Evolutionary conservation across 2,113 vertebrate genomes (phyloP).

Genomic region (Myrmophylax atrothorax): DNA sequence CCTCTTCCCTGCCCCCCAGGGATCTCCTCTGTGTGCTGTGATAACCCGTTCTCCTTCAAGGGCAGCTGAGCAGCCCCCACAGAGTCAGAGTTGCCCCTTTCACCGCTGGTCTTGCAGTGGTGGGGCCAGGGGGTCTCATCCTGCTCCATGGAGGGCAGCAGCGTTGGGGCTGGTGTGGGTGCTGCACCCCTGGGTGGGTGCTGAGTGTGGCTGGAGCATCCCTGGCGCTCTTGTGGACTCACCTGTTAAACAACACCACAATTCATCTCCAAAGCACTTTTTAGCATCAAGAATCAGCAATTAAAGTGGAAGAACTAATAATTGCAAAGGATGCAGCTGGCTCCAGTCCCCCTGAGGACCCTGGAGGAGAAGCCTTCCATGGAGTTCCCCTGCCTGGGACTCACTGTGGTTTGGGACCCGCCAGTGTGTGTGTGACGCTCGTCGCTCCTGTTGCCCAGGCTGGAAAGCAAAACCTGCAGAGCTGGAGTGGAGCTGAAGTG

Average conservation of each 20-base stretch:
- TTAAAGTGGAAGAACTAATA: not conserved
- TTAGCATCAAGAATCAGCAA: not conserved
- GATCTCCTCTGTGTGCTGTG: rapidly evolving
- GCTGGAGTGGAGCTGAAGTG: not conserved
- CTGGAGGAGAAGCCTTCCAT: not conserved
- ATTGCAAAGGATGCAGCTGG: not conserved
- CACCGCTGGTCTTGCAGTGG: not conserved
- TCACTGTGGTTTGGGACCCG: rapidly evolving
- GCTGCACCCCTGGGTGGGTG: rapidly evolving
- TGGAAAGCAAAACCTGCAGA: not conserved
- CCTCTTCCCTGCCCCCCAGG: not conserved
- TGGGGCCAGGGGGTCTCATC: not conserved
- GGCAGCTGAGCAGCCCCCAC: not conserved
- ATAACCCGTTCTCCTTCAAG: not conserved
- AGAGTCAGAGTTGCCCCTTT: not conserved
- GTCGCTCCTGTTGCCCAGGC: not conserved
- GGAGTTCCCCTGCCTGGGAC: not conserved
- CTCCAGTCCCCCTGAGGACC: not conserved
- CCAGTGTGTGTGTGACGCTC: rapidly evolving
- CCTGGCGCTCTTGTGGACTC: rapidly evolving
- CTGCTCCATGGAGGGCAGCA: not conserved
- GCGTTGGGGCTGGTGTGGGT: not conserved
- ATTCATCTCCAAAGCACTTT: not conserved
- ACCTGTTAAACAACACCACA: rapidly evolving
- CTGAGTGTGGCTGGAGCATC: not conserved